Base-by-base conservation (phyloP, 2,113 vertebrate genomes). In the Pomatorhinus ruficollis region DNA sequence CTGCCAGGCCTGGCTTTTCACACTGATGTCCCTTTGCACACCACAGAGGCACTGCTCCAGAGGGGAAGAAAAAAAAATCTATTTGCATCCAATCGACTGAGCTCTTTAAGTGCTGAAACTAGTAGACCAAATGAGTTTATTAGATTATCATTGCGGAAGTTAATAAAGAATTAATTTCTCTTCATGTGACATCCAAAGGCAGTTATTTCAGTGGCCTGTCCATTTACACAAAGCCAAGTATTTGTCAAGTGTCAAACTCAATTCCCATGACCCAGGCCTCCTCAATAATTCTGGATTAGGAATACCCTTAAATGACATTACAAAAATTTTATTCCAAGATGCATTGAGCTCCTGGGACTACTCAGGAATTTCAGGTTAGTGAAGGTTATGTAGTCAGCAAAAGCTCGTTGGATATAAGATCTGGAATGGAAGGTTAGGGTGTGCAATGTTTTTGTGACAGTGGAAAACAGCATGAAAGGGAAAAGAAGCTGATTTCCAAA, bases 121-220 rank as follows among this genome's bases (percentile, higher is more conserved):
- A 94, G 94, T 97, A 98, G 97, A 98, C 97, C 97, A 98, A 95
- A 98, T 98, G 98, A 98, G 98, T 99, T 98, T 98, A 99, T 99
- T 99, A 98, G 98, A 98, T 98, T 98, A 98, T 98, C 98, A 97
- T 98, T 97, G 98, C 93, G 90, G 97, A 98, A 99, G 98, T 99
- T 99, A 99, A 99, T 99, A 99, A 99, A 99, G 99, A 98, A 99
- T 98, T 98, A 98, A 99, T 99, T 99, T 98, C 98, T 99, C 97
- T 98, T 98, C 97, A 97, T 99, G 98, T 99, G 98, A 98, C 98
- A 98, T 92, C 97, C 94, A 98, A 97, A 97, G 98, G 98, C 97
- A 98, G 98, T 98, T 98, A 98, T 98, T 98, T 97, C 97, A 98
- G 97, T 97, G 98, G 97, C 98, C 98, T 99, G 99, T 99, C 99